Evolutionary conservation across 2,797 vertebrate genomes (phyloP).

Genomic region (Gouania willdenowi): DNA sequence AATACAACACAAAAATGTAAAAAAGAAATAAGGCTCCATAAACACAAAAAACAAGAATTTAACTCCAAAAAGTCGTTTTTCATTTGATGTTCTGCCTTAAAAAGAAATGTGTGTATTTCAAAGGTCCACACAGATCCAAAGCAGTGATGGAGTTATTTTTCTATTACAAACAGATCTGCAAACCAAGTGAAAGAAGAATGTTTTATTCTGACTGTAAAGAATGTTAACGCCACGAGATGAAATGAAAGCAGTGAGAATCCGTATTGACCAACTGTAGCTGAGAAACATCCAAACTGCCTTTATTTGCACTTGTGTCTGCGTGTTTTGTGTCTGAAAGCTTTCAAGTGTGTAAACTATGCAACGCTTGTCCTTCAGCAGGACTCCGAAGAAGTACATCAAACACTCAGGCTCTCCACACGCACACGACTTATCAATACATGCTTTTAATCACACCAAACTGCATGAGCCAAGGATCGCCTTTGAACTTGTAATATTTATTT

Average conservation of each 20-base stretch:
- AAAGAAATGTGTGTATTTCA: too few species aligned
- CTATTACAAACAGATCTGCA: too few species aligned
- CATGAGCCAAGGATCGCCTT: slow-evolving; percentile 17
- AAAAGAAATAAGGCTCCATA: too few species aligned
- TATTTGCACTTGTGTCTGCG: neutral
- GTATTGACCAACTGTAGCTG: neutral
- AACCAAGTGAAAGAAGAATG: slow-evolving; percentile 14
- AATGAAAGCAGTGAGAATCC: slow-evolving; percentile 2
- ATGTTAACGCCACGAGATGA: neutral
- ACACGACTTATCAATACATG: slow-evolving; percentile 36
- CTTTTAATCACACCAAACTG: slow-evolving; percentile 26
- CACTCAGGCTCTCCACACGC: slow-evolving; percentile 3
- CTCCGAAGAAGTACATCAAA: slow-evolving; percentile 34
- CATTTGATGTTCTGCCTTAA: too few species aligned
- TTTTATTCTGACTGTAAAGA: neutral
- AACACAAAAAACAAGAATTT: too few species aligned
- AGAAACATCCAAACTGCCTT: neutral
- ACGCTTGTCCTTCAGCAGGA: slow-evolving; percentile 14
- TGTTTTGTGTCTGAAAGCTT: slow-evolving; percentile 17
- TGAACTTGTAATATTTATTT: slow-evolving; percentile 25
- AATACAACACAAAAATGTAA: too few species aligned
- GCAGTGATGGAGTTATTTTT: too few species aligned
- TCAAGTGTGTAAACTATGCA: slow-evolving; percentile 37
- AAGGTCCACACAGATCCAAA: too few species aligned
- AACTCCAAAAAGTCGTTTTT: too few species aligned